Percentiles rank a stretch among this genome's conserved stretches.
Conservation (phyloP, 1,140 invertebrate species). For the Zaprionus davidi region DNA sequence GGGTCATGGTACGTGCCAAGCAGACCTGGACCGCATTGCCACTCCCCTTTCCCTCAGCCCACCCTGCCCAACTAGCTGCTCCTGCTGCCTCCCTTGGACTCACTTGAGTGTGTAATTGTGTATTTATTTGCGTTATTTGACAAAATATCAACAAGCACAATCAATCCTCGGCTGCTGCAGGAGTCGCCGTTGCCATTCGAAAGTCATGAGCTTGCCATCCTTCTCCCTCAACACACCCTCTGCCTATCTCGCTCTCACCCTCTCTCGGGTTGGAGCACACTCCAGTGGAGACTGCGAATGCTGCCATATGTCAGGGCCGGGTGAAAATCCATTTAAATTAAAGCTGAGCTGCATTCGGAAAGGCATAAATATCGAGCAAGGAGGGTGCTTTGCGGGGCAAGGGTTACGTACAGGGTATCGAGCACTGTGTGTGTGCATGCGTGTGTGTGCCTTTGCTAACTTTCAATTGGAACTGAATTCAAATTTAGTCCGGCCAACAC, state of each 20-base stretch:
- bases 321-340: constrained; percentile 80
- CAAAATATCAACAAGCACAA: constrained; percentile 83
- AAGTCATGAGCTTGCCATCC: constrained; percentile 32
- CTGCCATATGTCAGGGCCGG: constrained; percentile 77
- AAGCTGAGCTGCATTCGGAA: constrained; percentile 82
- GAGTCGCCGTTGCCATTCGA: constrained; percentile 44
- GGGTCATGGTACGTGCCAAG: neutral
- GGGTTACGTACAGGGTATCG: neutral
- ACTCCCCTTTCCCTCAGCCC: neutral
- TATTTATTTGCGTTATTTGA: constrained; percentile 83
- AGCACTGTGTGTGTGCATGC: constrained; percentile 13
- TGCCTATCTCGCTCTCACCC: neutral
- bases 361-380: constrained; percentile 68
- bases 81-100: constrained; percentile 36
- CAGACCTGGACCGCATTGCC: constrained; percentile 5
- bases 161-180: constrained; percentile 74
- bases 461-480: constrained; percentile 82
- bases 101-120: constrained; percentile 83
- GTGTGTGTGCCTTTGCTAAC: constrained; percentile 59
- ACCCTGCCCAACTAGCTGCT: constrained; percentile 49
- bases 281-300: constrained; percentile 68
- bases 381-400: constrained; percentile 19
- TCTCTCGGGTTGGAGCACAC: neutral
- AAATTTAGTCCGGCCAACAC: constrained; percentile 65
- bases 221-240: constrained; percentile 8